These are phyloP conservation scores for Cephus pulcher DNA, from an alignment of 2,888 invertebrate species.

Conservation along the genomic window DNA sequence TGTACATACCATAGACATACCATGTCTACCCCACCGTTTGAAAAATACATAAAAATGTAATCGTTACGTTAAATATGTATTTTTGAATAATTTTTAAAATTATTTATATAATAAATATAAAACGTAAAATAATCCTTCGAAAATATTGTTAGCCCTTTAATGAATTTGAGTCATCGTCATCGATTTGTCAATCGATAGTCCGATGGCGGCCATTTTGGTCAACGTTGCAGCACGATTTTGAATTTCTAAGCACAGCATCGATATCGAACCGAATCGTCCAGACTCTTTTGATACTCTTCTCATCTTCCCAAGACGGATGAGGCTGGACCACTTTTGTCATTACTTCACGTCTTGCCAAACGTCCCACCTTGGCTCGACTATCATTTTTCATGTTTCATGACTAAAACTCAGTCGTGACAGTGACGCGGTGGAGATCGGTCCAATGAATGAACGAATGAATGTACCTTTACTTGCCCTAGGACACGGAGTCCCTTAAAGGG, in stretches of 20 bases:
- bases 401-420: neutral
- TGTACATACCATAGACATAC: neutral
- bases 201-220: neutral
- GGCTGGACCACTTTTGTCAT: neutral
- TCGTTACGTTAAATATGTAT: neutral
- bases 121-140: neutral
- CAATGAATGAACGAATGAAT: neutral
- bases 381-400: neutral
- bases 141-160: neutral
- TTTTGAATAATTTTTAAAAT: neutral
- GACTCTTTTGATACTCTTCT: neutral
- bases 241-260: neutral
- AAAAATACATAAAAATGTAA: neutral
- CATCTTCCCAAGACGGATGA: conserved; percentile 4
- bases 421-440: neutral
- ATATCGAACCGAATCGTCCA: neutral
- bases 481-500: neutral
- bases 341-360: neutral
- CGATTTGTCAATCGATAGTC: neutral
- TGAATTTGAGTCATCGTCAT: neutral
- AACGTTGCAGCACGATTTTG: neutral
- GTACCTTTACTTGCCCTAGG: neutral
- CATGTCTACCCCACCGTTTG: neutral
- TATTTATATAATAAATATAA: neutral
- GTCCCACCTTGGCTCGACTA: neutral